These are phyloP conservation scores for Ephydatia muelleri DNA, from an alignment of 37 sponge, comb jelly and placozoan species.

Conservation along the genomic window DNA sequence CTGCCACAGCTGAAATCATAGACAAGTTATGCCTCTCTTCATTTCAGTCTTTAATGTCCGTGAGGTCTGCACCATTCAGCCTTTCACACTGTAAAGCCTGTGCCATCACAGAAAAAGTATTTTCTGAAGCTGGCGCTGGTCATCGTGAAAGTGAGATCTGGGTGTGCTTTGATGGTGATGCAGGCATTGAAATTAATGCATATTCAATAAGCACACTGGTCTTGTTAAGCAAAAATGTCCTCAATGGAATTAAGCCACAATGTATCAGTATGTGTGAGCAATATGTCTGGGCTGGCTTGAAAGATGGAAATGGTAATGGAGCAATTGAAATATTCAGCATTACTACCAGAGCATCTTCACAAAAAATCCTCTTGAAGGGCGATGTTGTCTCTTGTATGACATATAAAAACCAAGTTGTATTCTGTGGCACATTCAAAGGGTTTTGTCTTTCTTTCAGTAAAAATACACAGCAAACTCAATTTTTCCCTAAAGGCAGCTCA, in stretches of 20 bases:
- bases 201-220: slow-evolving; percentile 64
- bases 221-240: slow-evolving; percentile 34
- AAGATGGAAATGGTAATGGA: slow-evolving; percentile 65
- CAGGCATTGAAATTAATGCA: slow-evolving; percentile 63
- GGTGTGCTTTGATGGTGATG: slow-evolving; percentile 62
- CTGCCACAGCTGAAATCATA: slow-evolving; percentile 35
- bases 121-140: slow-evolving; percentile 11
- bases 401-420: slow-evolving; percentile 24
- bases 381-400: slow-evolving; percentile 75
- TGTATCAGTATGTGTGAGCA: slow-evolving; percentile 59
- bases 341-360: slow-evolving; percentile 35
- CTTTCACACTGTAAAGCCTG: slow-evolving; percentile 50
- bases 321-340: slow-evolving; percentile 72
- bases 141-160: slow-evolving; percentile 48
- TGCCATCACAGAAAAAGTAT: slow-evolving; percentile 38
- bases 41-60: slow-evolving; percentile 63
- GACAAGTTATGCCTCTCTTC: slow-evolving; percentile 11
- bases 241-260: slow-evolving; percentile 64
- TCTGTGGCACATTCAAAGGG: slow-evolving; percentile 76
- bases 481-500: slow-evolving; percentile 29
- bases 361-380: slow-evolving; percentile 69
- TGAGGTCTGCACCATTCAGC: slow-evolving; percentile 40
- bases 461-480: slow-evolving; percentile 31
- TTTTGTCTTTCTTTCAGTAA: slow-evolving; percentile 59
- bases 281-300: slow-evolving; percentile 73